These are phyloP conservation scores for Ascidia mentula DNA, from an alignment of 23 tunicate genomes.

Conservation along the genomic window DNA sequence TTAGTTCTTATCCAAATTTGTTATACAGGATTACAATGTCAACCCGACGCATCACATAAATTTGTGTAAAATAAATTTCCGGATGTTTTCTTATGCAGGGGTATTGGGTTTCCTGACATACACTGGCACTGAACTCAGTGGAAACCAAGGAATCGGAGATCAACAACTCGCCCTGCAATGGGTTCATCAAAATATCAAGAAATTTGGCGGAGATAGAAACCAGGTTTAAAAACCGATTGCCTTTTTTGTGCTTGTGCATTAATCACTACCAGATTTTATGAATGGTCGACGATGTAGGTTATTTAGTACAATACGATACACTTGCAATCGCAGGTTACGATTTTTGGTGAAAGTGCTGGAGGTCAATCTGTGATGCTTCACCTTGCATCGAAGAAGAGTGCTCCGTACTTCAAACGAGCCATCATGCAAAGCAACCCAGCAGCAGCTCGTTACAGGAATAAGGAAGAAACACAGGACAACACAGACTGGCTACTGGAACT, in stretches of 20 bases:
- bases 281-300: too few species aligned
- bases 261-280: too few species aligned
- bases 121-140: not conserved
- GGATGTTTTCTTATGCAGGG: not conserved
- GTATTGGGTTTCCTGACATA: not conserved
- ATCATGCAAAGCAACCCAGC: constrained; percentile 70
- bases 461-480: constrained; percentile 14
- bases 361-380: constrained; percentile 63
- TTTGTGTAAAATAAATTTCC: too few species aligned
- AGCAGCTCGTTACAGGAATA: constrained; percentile 20
- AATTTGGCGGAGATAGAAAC: constrained; percentile 70
- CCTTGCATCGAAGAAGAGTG: constrained; percentile 40
- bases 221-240: too few species aligned
- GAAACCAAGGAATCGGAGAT: not conserved
- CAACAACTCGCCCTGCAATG: constrained; percentile 58
- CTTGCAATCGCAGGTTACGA: constrained; percentile 44
- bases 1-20: too few species aligned
- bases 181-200: constrained; percentile 70
- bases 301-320: too few species aligned
- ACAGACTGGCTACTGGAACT: constrained; percentile 20
- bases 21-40: too few species aligned
- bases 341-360: constrained; percentile 72
- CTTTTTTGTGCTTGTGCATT: too few species aligned
- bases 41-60: too few species aligned
- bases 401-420: constrained; percentile 33